Conservation (phyloP, 2,888 invertebrate species). For the Autographa gamma region DNA sequence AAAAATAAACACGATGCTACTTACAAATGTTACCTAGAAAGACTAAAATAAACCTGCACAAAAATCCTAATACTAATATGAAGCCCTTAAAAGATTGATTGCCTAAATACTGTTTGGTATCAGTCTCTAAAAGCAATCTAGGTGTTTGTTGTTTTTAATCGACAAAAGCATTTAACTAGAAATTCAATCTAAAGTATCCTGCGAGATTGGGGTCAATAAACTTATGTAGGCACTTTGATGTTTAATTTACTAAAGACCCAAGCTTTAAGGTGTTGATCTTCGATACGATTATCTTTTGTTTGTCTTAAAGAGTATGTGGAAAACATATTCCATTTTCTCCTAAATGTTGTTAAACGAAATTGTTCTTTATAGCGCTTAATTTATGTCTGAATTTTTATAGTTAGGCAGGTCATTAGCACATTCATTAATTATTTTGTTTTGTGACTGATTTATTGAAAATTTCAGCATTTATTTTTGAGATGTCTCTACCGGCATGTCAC, state of each 20-base stretch:
- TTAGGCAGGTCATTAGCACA: not conserved
- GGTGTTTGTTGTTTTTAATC: not conserved
- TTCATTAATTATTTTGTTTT: not conserved
- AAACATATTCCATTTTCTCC: not conserved
- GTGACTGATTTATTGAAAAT: not conserved
- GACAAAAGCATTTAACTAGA: constrained; percentile 8
- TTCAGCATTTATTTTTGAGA: too few relatives aligned
- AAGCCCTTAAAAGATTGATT: not conserved
- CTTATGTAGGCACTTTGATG: not conserved
- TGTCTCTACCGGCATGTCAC: too few relatives aligned
- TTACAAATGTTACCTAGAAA: too few relatives aligned
- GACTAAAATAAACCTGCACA: too few relatives aligned
- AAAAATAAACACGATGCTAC: too few relatives aligned
- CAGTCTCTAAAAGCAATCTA: not conserved
- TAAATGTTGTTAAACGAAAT: not conserved
- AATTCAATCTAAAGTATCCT: constrained; percentile 24
- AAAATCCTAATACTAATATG: too few relatives aligned
- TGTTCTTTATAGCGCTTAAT: not conserved
- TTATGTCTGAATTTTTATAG: not conserved
- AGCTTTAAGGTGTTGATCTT: not conserved
- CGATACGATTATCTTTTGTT: not conserved
- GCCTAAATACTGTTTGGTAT: not conserved
- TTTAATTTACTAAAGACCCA: not conserved
- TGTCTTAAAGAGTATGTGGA: not conserved
- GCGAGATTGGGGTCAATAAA: constrained; percentile 25